Percentiles rank a stretch among this genome's conserved stretches.
Conservation (phyloP, 2,113 vertebrate species). For the Zapus hudsonius region DNA sequence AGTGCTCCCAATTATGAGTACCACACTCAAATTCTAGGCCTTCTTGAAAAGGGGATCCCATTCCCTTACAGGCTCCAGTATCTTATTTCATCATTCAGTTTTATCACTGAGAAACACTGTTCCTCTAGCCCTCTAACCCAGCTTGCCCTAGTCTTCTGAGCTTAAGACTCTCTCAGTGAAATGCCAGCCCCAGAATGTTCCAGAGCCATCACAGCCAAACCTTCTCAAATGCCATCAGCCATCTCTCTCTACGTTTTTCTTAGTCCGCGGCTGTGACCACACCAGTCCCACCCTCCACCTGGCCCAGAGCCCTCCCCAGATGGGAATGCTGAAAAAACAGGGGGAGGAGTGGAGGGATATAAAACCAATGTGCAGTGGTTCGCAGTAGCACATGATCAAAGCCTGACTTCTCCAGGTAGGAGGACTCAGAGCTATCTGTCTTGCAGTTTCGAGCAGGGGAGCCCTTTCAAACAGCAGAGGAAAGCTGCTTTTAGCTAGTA, state of each 20-base stretch:
- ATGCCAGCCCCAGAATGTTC: conserved; percentile 14
- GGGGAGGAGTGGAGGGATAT: not conserved
- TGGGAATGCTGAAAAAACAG: conserved; percentile 15
- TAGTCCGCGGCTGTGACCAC: not conserved
- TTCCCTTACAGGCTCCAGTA: not conserved
- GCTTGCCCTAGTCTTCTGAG: conserved; percentile 13
- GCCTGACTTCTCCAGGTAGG: conserved; percentile 15
- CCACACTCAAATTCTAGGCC: not conserved
- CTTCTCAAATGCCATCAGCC: not conserved
- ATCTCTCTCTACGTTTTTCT: not conserved
- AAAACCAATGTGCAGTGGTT: conserved; percentile 18
- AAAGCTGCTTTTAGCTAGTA: conserved; percentile 45
- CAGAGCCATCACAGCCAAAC: not conserved
- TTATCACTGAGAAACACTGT: conserved; percentile 27
- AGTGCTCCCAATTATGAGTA: not conserved
- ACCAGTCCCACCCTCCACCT: conserved; percentile 9
- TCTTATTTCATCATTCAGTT: not conserved
- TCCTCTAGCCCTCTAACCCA: not conserved
- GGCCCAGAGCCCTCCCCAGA: not conserved
- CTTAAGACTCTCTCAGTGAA: conserved; percentile 33
- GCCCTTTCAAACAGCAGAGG: conserved; percentile 1
- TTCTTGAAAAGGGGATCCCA: not conserved
- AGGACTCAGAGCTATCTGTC: conserved; percentile 36
- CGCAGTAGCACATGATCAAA: conserved; percentile 57
- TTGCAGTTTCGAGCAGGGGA: not conserved